phyloP scores from a whole-genome alignment of 2,888 invertebrate species.

The Nineta flava region DNA sequence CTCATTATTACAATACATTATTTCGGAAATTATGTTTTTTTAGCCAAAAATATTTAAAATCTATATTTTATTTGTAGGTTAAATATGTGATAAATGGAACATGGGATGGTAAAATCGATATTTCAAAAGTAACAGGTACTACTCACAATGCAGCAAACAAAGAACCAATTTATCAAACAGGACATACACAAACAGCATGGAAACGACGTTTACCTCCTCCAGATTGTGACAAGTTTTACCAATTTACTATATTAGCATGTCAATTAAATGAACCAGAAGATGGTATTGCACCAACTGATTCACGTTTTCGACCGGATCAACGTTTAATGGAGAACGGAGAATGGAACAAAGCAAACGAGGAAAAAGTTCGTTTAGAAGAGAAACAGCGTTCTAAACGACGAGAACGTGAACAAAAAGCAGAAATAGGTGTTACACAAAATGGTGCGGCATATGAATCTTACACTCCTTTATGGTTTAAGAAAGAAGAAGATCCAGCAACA shows the following conservation, averaged over 20 bases:
- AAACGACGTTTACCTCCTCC: conserved; percentile 57
- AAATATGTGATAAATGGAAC: conserved; percentile 65
- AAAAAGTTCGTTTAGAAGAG: conserved; percentile 80
- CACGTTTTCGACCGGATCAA: conserved; percentile 86
- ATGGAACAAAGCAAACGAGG: conserved; percentile 82
- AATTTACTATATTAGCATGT: conserved; percentile 87
- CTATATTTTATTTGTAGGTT: conserved; percentile 34
- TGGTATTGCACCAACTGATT: conserved; percentile 89
- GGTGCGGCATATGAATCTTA: conserved; percentile 54
- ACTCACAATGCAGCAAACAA: conserved; percentile 35
- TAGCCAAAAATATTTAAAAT: conserved; percentile 4
- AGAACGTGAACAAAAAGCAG: conserved; percentile 62
- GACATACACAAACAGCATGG: conserved; percentile 76
- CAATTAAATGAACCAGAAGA: conserved; percentile 92
- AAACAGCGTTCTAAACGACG: conserved; percentile 78
- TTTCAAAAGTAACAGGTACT: conserved; percentile 66
- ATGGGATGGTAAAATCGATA: conserved; percentile 94
- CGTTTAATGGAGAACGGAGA: conserved; percentile 89
- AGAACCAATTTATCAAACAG: conserved; percentile 87
- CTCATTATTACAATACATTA: too few species aligned
- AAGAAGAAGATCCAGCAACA: conserved; percentile 57
- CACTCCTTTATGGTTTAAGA: conserved; percentile 81
- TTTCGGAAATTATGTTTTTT: too few species aligned
- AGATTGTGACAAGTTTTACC: conserved; percentile 66
- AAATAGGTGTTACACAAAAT: conserved; percentile 41